phyloP scores from a whole-genome alignment of 2,888 invertebrate genomes.

The Lordiphosa fenestrarum region DNA sequence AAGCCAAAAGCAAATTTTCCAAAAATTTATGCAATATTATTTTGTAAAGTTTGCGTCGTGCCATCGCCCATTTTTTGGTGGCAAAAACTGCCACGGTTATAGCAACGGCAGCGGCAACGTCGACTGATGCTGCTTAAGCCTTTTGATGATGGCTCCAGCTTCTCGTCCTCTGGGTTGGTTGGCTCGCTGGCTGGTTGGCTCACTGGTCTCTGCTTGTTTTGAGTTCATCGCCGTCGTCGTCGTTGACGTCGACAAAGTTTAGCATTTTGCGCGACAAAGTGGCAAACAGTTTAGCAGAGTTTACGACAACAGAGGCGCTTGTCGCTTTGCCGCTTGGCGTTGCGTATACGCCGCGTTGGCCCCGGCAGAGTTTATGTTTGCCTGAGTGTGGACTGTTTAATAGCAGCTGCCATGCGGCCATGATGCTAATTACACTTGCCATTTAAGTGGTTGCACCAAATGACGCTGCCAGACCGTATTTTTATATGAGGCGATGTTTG shows the following conservation, averaged over 20 bases:
- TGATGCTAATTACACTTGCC: slow-evolving; percentile 72
- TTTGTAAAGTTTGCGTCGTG: slow-evolving; percentile 65
- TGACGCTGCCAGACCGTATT: slow-evolving; percentile 47
- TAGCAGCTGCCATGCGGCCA: slow-evolving; percentile 72
- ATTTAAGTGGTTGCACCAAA: slow-evolving; percentile 73
- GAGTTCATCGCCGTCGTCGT: slow-evolving; percentile 51
- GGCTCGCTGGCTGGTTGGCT: neutral
- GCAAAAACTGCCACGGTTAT: slow-evolving; percentile 17
- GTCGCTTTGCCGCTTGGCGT: slow-evolving; percentile 35
- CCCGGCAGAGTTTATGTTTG: slow-evolving; percentile 35
- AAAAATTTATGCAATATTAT: slow-evolving; percentile 78
- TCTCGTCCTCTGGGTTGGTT: slow-evolving; percentile 8
- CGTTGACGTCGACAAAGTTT: slow-evolving; percentile 62
- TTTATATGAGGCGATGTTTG: slow-evolving; percentile 6
- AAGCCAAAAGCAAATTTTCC: slow-evolving; percentile 69
- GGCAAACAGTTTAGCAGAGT: slow-evolving; percentile 75
- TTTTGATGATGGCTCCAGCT: slow-evolving; percentile 62
- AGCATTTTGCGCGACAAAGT: slow-evolving; percentile 74
- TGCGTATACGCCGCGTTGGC: slow-evolving; percentile 64
- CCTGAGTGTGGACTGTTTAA: slow-evolving; percentile 56
- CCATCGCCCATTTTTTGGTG: slow-evolving; percentile 58
- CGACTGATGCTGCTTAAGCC: slow-evolving; percentile 64
- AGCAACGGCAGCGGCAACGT: slow-evolving; percentile 20
- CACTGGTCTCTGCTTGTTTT: slow-evolving; percentile 9
- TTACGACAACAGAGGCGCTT: slow-evolving; percentile 57